Evolutionary conservation across 2,797 vertebrate species (phyloP).

Genomic region (Clarias laeviceps): DNA sequence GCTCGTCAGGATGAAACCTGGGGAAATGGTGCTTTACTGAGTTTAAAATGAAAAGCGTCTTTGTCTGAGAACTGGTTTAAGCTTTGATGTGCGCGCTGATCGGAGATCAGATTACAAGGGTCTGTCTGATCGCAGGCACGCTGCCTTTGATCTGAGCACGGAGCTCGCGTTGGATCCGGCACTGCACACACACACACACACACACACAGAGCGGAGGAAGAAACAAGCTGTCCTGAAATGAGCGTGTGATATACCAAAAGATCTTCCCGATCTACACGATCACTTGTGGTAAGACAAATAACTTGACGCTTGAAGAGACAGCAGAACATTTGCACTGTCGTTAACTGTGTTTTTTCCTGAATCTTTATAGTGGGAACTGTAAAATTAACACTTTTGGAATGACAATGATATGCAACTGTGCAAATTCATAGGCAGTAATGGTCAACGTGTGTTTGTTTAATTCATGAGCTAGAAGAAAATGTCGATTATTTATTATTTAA

Average conservation of each 20-base stretch:
- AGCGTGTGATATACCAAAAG: background rate
- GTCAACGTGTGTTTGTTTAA: background rate
- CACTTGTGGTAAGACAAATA: conserved; percentile 11
- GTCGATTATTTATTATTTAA: background rate
- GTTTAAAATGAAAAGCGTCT: conserved; percentile 32
- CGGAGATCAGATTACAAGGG: conserved; percentile 84
- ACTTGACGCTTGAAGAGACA: background rate
- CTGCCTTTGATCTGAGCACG: conserved; percentile 88
- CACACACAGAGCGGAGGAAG: background rate
- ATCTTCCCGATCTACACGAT: conserved; percentile 5
- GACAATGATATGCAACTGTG: background rate
- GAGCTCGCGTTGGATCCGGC: conserved; percentile 66
- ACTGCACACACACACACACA: background rate
- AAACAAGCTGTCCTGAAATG: background rate
- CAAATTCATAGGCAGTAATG: background rate
- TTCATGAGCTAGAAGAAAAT: background rate
- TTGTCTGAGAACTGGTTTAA: conserved; percentile 44
- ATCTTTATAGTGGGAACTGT: too few relatives aligned
- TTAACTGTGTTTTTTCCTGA: background rate
- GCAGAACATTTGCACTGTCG: background rate
- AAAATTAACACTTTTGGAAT: background rate
- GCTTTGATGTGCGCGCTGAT: conserved; percentile 84
- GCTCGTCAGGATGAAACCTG: background rate
- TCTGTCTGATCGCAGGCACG: conserved; percentile 73
- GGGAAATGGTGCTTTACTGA: conserved; percentile 31